These are phyloP conservation scores for Syndactyla subalaris DNA, from an alignment of 2,797 vertebrate species.

Conservation along the genomic window DNA sequence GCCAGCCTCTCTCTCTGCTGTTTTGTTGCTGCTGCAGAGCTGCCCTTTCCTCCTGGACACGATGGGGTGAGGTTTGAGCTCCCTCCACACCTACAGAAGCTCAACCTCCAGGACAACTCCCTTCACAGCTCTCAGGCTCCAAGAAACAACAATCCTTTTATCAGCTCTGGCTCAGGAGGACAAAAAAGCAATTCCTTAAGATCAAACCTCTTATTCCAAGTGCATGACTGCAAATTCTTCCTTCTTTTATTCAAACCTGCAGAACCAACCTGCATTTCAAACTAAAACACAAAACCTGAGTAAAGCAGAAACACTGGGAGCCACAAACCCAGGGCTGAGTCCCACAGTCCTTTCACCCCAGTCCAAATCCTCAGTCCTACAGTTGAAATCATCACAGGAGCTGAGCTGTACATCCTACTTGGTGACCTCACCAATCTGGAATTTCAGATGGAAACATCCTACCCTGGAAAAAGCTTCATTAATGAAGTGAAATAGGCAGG, in stretches of 20 bases:
- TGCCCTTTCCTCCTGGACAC: accelerated
- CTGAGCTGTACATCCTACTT: neutral
- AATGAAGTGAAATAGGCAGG: neutral
- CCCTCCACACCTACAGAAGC: neutral
- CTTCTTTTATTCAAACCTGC: neutral
- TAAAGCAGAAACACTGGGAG: neutral
- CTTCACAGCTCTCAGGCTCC: neutral
- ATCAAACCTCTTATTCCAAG: neutral
- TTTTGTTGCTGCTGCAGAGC: neutral
- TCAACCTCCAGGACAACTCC: neutral
- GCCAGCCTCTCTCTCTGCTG: neutral
- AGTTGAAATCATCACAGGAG: neutral
- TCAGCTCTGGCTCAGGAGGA: neutral
- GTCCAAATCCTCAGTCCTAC: neutral
- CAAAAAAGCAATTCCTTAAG: neutral
- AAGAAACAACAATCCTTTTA: neutral
- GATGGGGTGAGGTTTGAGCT: neutral
- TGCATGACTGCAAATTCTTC: neutral
- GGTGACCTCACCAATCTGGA: neutral
- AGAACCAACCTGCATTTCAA: neutral
- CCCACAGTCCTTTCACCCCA: neutral
- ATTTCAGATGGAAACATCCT: neutral
- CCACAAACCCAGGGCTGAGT: neutral
- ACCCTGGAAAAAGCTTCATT: neutral
- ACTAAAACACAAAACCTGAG: neutral